Evolutionary conservation across 2,113 vertebrate genomes (phyloP).

Genomic region (Erinaceus europaeus): DNA sequence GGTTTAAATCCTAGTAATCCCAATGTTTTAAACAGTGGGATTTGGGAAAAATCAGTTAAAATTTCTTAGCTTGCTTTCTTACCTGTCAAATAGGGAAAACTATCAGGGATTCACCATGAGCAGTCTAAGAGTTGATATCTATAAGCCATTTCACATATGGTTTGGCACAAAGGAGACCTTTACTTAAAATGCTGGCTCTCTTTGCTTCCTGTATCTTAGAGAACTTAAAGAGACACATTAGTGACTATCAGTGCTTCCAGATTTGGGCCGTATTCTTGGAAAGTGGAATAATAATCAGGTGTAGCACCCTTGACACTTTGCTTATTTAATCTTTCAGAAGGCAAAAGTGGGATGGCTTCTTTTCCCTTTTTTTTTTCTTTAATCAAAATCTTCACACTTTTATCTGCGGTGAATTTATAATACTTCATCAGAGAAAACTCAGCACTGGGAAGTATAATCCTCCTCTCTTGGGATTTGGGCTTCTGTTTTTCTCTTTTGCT

Average conservation of each 20-base stretch:
- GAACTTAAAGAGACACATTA: not conserved
- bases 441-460: not conserved
- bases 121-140: not conserved
- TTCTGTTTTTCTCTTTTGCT: slow-evolving; percentile 17
- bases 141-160: slow-evolving; percentile 36
- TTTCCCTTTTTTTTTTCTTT: not conserved
- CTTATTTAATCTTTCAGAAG: not conserved
- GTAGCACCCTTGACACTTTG: not conserved
- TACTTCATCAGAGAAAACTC: not conserved
- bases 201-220: slow-evolving; percentile 22
- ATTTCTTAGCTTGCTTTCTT: slow-evolving; percentile 2
- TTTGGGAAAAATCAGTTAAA: not conserved
- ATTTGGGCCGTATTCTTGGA: not conserved
- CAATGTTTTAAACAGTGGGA: not conserved
- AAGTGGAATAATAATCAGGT: not conserved
- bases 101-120: not conserved
- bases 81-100: slow-evolving; percentile 24
- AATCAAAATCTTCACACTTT: not conserved
- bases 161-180: slow-evolving; percentile 32
- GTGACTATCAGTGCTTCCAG: not conserved
- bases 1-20: not conserved
- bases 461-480: not conserved
- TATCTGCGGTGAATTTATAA: not conserved
- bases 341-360: not conserved
- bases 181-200: slow-evolving; percentile 49